Base-by-base conservation (phyloP, 1,140 invertebrate species). In the Penaeus chinensis region DNA sequence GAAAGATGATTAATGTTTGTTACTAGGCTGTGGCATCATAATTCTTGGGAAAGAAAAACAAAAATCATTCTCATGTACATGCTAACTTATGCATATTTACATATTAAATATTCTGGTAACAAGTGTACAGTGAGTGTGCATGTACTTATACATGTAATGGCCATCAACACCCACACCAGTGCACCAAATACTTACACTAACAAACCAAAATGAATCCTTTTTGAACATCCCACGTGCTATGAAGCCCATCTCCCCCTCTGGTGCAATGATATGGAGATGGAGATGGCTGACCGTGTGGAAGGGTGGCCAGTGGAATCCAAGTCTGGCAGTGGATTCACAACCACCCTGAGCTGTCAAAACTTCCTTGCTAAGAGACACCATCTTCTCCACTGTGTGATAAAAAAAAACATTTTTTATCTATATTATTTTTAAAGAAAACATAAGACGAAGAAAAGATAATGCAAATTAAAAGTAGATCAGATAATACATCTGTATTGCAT, bases 271-370 rank as follows among this genome's bases (percentile, higher is more conserved):
- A 90, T 99, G 97, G 62, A 99, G 92, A 92, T 98, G 97, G 5
- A 98, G 93, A 93, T 99, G 97, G 79, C 93, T 92, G 0, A 99
- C 94, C 13, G 95, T 95, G 78, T 95, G 95, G 92, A 98, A 98
- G 0, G 97, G 97, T 32, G 97, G 97, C 95, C 96, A 96, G 91
- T 98, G 97, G 92, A 98, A 98, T 1, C 97, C 97, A 77, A 96
- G 94, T 69, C 96, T 94, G 7, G 82, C 76, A 60, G 47, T 71
- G 4, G n/a, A 77, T 22, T 83, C 20, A 22, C 32, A 83, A 24
- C 89, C 88, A 16, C 84, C 27, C 85, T 65, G 63, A 84, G 89
- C 76, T 88, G 91, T 62, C 91, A 83, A 37, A 3, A 86, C 92
- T 87, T 94, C 92, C 54, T 94, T 92, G 78, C 92, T 90, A 11